phyloP scores from a whole-genome alignment of 2,797 vertebrate species.

The Saxicola maurus region DNA sequence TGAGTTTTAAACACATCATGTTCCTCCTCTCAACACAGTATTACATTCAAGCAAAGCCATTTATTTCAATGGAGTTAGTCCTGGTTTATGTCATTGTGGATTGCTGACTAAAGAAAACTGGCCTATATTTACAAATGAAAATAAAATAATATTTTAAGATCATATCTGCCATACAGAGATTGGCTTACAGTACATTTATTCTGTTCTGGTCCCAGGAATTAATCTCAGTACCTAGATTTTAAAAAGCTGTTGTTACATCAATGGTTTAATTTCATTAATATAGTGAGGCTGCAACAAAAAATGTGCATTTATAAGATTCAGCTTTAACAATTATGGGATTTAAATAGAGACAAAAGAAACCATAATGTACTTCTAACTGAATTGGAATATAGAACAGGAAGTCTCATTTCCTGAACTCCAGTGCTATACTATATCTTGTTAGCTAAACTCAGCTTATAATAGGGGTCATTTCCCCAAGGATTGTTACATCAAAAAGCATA shows the following conservation, averaged over 20 bases:
- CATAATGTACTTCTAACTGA: conserved; percentile 10
- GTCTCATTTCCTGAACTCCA: conserved; percentile 15
- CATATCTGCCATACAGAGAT: neutral
- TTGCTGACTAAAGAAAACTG: neutral
- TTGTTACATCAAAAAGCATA: neutral
- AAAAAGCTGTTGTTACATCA: neutral
- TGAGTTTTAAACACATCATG: neutral
- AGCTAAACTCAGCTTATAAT: conserved; percentile 5
- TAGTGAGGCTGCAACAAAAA: neutral
- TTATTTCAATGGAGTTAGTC: neutral
- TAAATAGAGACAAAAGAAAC: conserved; percentile 28
- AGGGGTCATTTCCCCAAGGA: neutral
- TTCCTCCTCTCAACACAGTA: neutral
- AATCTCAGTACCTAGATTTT: neutral
- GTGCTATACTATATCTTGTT: neutral
- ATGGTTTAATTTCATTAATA: neutral
- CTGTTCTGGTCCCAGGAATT: neutral
- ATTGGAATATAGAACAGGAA: neutral
- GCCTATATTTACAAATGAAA: neutral
- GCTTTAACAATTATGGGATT: conserved; percentile 25
- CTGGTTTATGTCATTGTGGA: neutral
- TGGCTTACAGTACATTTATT: neutral
- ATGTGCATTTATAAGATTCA: neutral
- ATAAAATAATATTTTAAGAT: neutral
- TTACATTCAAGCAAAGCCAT: neutral